Base-by-base conservation (phyloP, 2,888 invertebrate species). In the Nymphalis polychloros region DNA sequence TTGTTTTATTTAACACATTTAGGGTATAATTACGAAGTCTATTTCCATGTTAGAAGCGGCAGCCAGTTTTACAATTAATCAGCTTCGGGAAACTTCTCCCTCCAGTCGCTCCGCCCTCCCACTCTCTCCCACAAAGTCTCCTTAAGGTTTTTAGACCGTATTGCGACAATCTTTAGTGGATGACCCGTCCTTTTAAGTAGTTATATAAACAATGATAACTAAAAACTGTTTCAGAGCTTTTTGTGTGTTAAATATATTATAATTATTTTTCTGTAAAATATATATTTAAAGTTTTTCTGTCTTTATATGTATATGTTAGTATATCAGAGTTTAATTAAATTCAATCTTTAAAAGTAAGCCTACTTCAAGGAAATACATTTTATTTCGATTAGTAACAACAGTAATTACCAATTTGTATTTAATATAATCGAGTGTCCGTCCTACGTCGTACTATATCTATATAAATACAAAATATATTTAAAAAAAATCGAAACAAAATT, bases 11-110 rank as follows among this genome's bases (percentile, higher is more conserved):
- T 0, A n/a, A 16, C 7, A n/a, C 16, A 6, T 31, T 31, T 31
- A 16, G 3, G 2, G 2, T 23, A 31, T 23, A 55, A 31, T n/a
- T 31, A 55, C 53, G n/a, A 55, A 55, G 27, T 31, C 17, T 31
- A 55, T 31, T 55, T 55, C 27, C 53, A 31, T 27, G 53, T 55
- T 55, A 27, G 27, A 53, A 27, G 16, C 20, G 27, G 7, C 53
- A 27, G 27, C 53, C 31, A 31, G 53, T 55, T 55, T 55, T 55
- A 55, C 31, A 55, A 55, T 55, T 55, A 55, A 55, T 55, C 53
- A 55, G 53, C 53, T 55, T 55, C n/a, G 17, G 47, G 47, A 8
- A 47, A 60, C 17, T 8, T 17, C 59, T n/a, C 47, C 60, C 59
- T 13, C 47, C 16, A 1, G 7, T n/a, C 19, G 20, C 27, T 8